Evolutionary conservation across 2,113 vertebrate genomes (phyloP).

Genomic region (Ammodytes marinus): DNA sequence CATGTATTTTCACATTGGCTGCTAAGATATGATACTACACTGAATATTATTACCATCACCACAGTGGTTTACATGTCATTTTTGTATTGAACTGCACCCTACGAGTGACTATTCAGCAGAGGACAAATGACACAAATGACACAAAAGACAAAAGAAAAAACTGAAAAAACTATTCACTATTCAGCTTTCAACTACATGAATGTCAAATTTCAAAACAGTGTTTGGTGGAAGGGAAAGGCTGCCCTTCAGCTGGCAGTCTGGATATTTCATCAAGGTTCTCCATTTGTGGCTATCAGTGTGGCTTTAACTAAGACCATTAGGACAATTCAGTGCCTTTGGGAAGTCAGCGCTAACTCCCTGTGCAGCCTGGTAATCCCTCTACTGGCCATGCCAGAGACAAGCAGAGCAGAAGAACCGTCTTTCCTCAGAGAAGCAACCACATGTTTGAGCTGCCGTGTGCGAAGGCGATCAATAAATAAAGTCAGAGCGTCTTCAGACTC

Average conservation of each 20-base stretch:
- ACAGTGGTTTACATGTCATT: conserved; percentile 41
- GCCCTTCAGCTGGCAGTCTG: conserved; percentile 57
- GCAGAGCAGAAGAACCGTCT: conserved; percentile 1
- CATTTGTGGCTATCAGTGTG: conserved; percentile 47
- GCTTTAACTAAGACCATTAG: conserved; percentile 60
- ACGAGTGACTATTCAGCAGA: conserved; percentile 41
- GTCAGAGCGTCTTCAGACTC: conserved; percentile 78
- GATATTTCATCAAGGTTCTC: conserved; percentile 70
- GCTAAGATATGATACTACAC: conserved; percentile 57
- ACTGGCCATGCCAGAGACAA: conserved; percentile 15
- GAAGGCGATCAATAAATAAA: conserved; percentile 86
- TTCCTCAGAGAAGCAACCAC: conserved; percentile 81
- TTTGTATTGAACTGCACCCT: conserved; percentile 30
- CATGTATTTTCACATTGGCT: conserved; percentile 55
- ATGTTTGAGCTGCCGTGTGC: conserved; percentile 82
- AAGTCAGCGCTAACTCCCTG: conserved; percentile 36
- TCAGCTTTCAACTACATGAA: conserved; percentile 18
- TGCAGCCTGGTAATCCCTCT: conserved; percentile 21
- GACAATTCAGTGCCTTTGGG: conserved; percentile 22
- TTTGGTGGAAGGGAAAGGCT: conserved; percentile 13
- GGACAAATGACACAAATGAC: conserved; percentile 14
- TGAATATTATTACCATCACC: conserved; percentile 58
- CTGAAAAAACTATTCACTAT: not conserved
- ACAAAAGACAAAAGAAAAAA: not conserved
- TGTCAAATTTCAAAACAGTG: conserved; percentile 27